These are phyloP conservation scores for Latrodectus hesperus DNA, from an alignment of 2,888 invertebrate species.

Conservation along the genomic window DNA sequence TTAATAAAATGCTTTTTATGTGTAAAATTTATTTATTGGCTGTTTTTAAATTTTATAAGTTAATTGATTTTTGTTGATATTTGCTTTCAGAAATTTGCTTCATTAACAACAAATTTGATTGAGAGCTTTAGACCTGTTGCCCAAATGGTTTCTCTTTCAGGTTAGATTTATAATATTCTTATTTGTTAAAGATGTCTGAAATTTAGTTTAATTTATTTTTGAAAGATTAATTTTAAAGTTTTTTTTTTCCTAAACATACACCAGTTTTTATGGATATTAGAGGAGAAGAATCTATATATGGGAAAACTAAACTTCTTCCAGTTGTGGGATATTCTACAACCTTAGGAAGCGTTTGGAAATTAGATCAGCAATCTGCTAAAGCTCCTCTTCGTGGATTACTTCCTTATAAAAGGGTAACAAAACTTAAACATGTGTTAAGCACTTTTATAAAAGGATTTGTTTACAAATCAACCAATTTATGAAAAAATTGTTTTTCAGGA, in stretches of 20 bases:
- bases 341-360: slow-evolving; percentile 92
- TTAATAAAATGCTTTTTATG: too few relatives aligned
- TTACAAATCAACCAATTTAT: not conserved
- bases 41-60: too few relatives aligned
- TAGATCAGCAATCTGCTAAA: slow-evolving; percentile 88
- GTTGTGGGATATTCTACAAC: slow-evolving; percentile 95
- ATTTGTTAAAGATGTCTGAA: not conserved
- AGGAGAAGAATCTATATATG: slow-evolving; percentile 68
- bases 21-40: too few relatives aligned
- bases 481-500: slow-evolving; percentile 76
- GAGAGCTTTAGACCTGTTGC: slow-evolving; percentile 94
- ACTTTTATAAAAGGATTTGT: not conserved
- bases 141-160: slow-evolving; percentile 95
- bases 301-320: slow-evolving; percentile 90
- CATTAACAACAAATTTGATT: slow-evolving; percentile 89
- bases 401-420: slow-evolving; percentile 84
- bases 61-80: not conserved
- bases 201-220: not conserved
- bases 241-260: not conserved
- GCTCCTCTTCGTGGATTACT: slow-evolving; percentile 84
- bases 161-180: slow-evolving; percentile 73
- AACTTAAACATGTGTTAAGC: not conserved
- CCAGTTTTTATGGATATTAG: slow-evolving; percentile 51
- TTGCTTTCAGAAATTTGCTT: slow-evolving; percentile 84
- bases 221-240: not conserved